These are phyloP conservation scores for Nesidiocoris tenuis DNA, from an alignment of 2,888 invertebrate genomes.

Conservation along the genomic window DNA sequence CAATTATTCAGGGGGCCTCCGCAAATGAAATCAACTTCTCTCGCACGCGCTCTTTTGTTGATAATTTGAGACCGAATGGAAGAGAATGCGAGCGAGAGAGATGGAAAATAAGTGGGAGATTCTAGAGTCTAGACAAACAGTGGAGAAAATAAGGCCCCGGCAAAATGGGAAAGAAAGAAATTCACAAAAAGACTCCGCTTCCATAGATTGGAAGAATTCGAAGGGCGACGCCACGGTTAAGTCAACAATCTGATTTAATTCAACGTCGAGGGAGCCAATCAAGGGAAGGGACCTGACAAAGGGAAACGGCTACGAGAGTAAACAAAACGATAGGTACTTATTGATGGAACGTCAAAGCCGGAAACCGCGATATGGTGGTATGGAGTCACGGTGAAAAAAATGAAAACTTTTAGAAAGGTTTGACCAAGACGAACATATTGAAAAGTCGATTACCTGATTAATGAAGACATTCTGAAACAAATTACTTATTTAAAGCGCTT, in stretches of 20 bases:
- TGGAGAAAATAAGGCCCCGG: background rate
- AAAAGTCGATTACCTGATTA: too few species aligned
- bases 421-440: too few species aligned
- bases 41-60: constrained; percentile 27
- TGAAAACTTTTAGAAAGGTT: too few species aligned
- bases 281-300: too few species aligned
- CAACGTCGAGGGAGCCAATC: constrained; percentile 6
- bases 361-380: too few species aligned
- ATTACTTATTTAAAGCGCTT: too few species aligned
- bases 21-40: constrained; percentile 34
- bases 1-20: constrained; percentile 24
- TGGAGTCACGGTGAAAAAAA: too few species aligned
- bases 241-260: constrained; percentile 25
- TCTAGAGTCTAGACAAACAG: constrained; percentile 18
- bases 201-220: background rate
- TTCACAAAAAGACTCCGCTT: background rate
- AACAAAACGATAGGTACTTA: too few species aligned
- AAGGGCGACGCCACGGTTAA: background rate
- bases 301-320: too few species aligned
- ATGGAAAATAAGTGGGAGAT: constrained; percentile 7
- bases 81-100: background rate
- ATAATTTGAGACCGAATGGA: constrained; percentile 28
- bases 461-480: too few species aligned
- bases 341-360: too few species aligned
- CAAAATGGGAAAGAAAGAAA: constrained; percentile 1